Base-by-base conservation (phyloP, 1,140 invertebrate species). In the Teleopsis dalmanni region DNA sequence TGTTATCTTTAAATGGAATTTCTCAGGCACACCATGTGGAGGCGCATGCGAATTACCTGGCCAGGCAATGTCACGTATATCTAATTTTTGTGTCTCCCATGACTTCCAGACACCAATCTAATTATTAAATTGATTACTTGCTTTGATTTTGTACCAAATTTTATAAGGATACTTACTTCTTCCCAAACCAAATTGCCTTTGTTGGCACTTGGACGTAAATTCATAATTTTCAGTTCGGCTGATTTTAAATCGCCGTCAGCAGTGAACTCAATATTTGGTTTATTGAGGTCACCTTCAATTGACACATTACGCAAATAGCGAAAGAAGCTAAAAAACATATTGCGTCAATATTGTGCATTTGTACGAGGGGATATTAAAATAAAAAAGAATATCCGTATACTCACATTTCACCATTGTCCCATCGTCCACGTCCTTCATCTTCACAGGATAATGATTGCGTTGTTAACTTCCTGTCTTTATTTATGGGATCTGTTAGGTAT, bases 1-100 rank as follows among this genome's bases (percentile, higher is more conserved):
- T 19, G 92, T 91, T 41, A 98, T 94, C 71, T 88, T 88, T 60
- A 99, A 78, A 73, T 95, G 87, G 73, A 95, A 97, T 72, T 95
- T 96, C 66, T 96, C 93, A 1, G 95, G 95, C 6, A 94, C 91
- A 22, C 95, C 95, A 70, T 94, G 87, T 0, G 95, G 95, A 10
- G 95, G 95, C 18, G 89, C 92, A 59, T 95, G 90, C 50, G 85
- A 83, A 54, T 91, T 90, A 7, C 94, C 95, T 1, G 95, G 96
- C 96, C 96, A 99, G 4, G 95, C 90, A 45, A 99, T 97, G 67
- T 98, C 95, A 66, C 95, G 91, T 56, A 99, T 98, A 60, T 93
- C 88, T 18, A 98, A 74, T 58, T 86, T 83, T 49, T 90, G 84
- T 81, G 90, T 96, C 33, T 70, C 68, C 68, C 65, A 71, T 18